These are phyloP conservation scores for Poecile atricapillus DNA, from an alignment of 2,113 vertebrate species.

Conservation along the genomic window DNA sequence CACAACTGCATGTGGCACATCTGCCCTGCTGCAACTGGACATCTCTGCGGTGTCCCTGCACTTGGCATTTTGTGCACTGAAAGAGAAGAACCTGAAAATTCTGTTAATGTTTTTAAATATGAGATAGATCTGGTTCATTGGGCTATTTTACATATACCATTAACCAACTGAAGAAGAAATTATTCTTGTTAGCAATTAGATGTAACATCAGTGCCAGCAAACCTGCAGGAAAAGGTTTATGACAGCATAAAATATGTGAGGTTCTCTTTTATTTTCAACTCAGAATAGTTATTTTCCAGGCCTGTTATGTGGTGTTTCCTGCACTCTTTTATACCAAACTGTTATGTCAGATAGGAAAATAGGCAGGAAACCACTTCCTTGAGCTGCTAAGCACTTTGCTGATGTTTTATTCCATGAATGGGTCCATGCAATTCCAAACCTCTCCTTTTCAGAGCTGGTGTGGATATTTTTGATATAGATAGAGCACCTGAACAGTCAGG, in stretches of 20 bases:
- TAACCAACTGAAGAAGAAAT: constrained; percentile 21
- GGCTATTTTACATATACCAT: neutral
- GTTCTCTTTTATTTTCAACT: neutral
- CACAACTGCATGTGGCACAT: neutral
- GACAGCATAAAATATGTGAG: neutral
- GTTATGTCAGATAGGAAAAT: neutral
- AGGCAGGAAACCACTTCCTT: neutral
- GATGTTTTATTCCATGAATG: neutral
- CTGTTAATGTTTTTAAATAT: constrained; percentile 26
- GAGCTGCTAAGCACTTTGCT: neutral
- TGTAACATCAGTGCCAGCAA: neutral
- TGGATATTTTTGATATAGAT: neutral
- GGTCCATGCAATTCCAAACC: neutral
- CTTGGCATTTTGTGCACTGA: neutral
- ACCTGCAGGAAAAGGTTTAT: constrained; percentile 28
- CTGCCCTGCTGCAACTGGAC: neutral
- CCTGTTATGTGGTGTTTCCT: neutral
- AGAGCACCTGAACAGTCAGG: neutral
- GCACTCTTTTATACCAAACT: neutral
- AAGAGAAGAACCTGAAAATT: neutral
- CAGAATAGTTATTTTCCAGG: neutral
- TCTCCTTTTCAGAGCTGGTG: neutral
- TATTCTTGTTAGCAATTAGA: constrained; percentile 24
- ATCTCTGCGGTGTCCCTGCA: rapidly evolving
- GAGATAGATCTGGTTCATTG: neutral